Percentiles rank a stretch among this genome's conserved stretches.
Evolutionary conservation across 2,888 invertebrate genomes (phyloP).

Genomic region (Macaria notata): DNA sequence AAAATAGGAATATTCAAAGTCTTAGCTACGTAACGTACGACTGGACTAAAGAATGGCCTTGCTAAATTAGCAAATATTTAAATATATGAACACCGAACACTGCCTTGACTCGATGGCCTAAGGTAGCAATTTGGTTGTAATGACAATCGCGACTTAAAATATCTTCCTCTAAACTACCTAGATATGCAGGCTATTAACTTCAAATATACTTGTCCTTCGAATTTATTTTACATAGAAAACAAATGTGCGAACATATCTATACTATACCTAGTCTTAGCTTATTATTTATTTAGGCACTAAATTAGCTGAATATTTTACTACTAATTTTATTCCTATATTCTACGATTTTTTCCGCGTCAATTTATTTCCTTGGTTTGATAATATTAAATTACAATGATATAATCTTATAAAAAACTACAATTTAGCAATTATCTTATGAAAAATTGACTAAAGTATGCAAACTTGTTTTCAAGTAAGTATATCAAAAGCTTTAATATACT

Average conservation of each 20-base stretch:
- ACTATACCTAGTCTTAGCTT: no score
- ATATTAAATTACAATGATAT: no score
- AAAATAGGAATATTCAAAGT: constrained; percentile 33
- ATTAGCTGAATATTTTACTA: no score
- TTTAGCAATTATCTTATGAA: no score
- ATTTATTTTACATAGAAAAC: constrained; percentile 36
- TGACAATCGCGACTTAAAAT: constrained; percentile 45
- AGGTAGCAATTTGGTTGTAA: constrained; percentile 48
- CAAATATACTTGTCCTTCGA: constrained; percentile 39
- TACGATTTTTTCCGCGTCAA: no score
- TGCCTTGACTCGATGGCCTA: constrained; percentile 59
- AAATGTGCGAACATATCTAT: background rate
- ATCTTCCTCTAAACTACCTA: constrained; percentile 39
- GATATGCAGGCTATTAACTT: constrained; percentile 35
- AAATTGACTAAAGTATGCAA: no score
- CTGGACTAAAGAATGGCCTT: constrained; percentile 55
- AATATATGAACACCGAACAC: constrained; percentile 59
- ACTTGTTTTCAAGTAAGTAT: no score
- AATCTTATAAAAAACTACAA: no score
- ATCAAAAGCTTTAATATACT: no score
- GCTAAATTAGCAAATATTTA: constrained; percentile 62
- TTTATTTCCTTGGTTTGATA: no score
- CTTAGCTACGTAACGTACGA: constrained; percentile 35
- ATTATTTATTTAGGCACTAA: no score
- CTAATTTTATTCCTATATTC: no score